Conservation (phyloP, 2,113 vertebrate genomes). For the Oreotrochilus melanogaster region DNA sequence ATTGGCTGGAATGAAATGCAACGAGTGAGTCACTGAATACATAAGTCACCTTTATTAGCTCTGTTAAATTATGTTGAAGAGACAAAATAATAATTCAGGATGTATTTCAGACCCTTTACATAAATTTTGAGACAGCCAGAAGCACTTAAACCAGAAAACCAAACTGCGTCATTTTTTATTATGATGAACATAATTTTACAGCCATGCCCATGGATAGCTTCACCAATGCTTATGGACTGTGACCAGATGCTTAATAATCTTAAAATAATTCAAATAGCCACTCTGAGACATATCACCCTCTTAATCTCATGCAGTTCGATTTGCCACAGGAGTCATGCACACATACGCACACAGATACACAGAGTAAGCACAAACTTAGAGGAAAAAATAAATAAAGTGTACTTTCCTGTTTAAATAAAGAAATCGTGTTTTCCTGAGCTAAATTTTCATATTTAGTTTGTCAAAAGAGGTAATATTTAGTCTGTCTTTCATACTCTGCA, state of each 20-base stretch:
- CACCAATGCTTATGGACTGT: background rate
- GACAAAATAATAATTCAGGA: background rate
- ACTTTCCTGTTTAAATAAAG: background rate
- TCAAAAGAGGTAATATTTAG: background rate
- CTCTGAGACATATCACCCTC: background rate
- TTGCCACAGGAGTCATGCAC: background rate
- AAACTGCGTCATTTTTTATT: background rate
- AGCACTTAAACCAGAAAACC: background rate
- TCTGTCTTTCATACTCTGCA: background rate
- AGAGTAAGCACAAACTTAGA: background rate
- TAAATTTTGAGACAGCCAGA: background rate
- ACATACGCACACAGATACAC: background rate
- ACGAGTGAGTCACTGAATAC: fast-evolving
- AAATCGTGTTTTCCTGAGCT: background rate
- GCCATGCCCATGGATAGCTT: background rate
- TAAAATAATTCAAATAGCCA: background rate
- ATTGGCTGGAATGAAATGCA: background rate
- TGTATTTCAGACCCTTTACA: background rate
- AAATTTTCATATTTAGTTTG: background rate
- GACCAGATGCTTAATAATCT: background rate
- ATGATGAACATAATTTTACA: background rate
- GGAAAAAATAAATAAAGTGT: background rate
- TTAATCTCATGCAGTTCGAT: background rate
- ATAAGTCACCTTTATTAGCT: background rate
- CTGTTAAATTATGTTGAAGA: background rate